Evolutionary conservation across 2,888 invertebrate genomes (phyloP).

Genomic region (Baronia brevicornis): DNA sequence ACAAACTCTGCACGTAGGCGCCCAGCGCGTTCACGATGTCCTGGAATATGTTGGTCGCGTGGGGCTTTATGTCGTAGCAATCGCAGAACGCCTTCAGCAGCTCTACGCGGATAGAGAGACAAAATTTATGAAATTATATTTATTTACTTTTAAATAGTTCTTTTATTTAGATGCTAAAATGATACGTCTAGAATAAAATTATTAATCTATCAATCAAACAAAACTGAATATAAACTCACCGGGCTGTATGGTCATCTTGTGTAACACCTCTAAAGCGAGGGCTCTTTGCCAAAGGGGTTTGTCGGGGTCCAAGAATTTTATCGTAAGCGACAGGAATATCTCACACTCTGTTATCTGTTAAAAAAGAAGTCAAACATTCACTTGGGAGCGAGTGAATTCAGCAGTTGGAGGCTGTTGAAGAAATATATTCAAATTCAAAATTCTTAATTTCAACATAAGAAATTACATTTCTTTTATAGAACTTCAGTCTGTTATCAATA

Average conservation of each 20-base stretch:
- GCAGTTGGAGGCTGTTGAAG: no score
- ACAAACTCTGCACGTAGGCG: constrained; percentile 94
- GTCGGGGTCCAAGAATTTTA: constrained; percentile 97
- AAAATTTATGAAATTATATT: neutral
- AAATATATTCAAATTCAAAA: no score
- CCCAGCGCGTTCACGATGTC: constrained; percentile 96
- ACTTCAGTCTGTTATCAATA: no score
- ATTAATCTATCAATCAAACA: neutral
- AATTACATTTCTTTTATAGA: no score
- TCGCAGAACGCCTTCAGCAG: constrained; percentile 93
- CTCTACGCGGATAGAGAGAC: constrained; percentile 67
- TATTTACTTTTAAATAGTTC: neutral
- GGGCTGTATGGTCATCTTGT: constrained; percentile 94
- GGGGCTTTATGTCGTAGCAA: constrained; percentile 96
- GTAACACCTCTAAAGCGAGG: constrained; percentile 95
- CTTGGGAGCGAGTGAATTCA: no score
- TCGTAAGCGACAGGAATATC: constrained; percentile 96
- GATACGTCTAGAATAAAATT: neutral
- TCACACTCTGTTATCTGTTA: constrained; percentile 96
- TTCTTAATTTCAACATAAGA: no score
- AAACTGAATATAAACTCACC: constrained; percentile 32
- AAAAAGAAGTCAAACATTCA: constrained; percentile 13
- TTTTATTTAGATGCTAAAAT: neutral
- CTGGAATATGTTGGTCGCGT: constrained; percentile 93
- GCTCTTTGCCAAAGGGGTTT: constrained; percentile 98